Base-by-base conservation (phyloP, 2,113 vertebrate species). In the Megaptera novaeangliae region DNA sequence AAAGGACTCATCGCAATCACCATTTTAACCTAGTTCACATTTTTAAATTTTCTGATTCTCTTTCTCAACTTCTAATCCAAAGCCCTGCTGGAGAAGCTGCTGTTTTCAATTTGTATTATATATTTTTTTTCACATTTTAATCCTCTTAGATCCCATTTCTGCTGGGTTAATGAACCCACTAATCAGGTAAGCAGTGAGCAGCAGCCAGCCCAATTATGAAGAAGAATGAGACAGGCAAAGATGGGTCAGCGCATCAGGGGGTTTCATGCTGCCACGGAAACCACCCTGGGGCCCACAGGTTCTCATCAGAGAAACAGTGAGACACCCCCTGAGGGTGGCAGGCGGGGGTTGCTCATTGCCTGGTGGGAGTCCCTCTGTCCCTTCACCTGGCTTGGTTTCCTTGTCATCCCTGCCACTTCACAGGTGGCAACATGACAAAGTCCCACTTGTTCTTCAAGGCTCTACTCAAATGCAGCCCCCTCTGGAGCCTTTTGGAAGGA, bases 121-220 rank as follows among this genome's bases (percentile, higher is more conserved):
- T 94, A 39, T 68, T 93, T 96, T 71, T 71, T 41, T 41, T 80
- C 57, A 66, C 88, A 55, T 94, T 97, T 97, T 98, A 98, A 97
- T 98, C 97, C 98, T 97, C 97, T 97, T 97, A 98, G 97, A 97
- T 98, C 66, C 91, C 81, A 88, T 98, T 97, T 98, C 97, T 97
- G 85, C 97, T 97, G 95, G 94, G 94, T 95, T 97, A 97, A 93
- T 98, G 97, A 98, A 97, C 95, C 96, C 88, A 90, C 97, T 97
- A 97, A 98, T 98, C 98, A 98, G 94, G 97, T 96, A 94, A 98
- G 97, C 97, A 95, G 85, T 0, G 61, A 97, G 92, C 23, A 20
- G 94, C 93, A 97, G 95, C 85, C 34, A 0, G 95, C 66, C 95
- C 96, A 97, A 97, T 97, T 97, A 97, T 0, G 74, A 92, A 91